Evolutionary conservation across 2,888 invertebrate species (phyloP), one percentile per base, ranked within the genome.

Genomic region (Eupelmus urozonus): DNA sequence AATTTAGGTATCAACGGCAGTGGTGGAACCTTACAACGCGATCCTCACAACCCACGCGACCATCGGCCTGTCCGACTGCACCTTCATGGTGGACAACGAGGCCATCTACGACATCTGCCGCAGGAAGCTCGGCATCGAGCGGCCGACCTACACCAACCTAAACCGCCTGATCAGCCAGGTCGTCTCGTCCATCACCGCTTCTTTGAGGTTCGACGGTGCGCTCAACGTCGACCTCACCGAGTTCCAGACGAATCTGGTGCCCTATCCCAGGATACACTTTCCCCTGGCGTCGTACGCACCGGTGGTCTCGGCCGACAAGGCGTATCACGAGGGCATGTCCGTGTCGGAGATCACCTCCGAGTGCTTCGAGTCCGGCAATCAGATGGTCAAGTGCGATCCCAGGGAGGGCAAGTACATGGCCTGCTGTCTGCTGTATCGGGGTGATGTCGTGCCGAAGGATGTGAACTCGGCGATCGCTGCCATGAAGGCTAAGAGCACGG

Each of bases 51-150:
- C 98, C 0, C 97, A 98, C 90, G 95, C 96, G 23, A 97, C 97
- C 29, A 92, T 98, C 90, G 89, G 92, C 81, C 96, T 96, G 87
- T 95, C 96, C 0, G 97, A 97, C 90, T 97, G 97, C 88, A 95
- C 96, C 1, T 98, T 98, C 88, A 96, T 97, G 95, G 96, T 97
- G 23, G 98, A 98, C 91, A 98, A 98, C 85, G 97, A 98, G 88
- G 97, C 98, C n/a, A 94, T 97, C 85, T 97, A 97, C 89, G 97
- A 97, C 86, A 97, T 98, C 84, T 97, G 97, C 90, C 92, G 96
- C 76, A 92, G 95, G 80, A 95, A 95, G 85, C 92, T 98, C 66
- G 94, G 94, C 83, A 96, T 97, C 80, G 95, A 95, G 85, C 91
- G 96, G 57, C 97, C 97, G 0, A 94, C 95, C 2, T 97, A 96